A percentile compares a stretch with the other conserved stretches of the same genome.
Evolutionary conservation across 2,888 invertebrate genomes (phyloP).

Genomic region (Ptilodon capucinus): DNA sequence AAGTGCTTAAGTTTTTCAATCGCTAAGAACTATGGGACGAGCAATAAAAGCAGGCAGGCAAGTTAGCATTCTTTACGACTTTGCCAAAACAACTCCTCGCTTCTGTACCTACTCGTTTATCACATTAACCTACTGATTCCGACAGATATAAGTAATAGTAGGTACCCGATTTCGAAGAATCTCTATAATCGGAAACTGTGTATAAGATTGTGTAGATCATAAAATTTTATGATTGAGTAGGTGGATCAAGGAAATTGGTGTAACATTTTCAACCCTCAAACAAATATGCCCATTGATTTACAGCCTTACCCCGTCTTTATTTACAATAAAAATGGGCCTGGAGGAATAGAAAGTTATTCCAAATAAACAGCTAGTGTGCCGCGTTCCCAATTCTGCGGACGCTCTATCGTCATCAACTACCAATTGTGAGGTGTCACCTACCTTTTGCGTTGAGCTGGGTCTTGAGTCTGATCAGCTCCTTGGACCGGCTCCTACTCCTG

Average conservation of each 20-base stretch:
- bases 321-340: neutral
- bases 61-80: too few species aligned
- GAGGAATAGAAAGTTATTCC: neutral
- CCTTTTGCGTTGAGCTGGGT: slow-evolving; percentile 73
- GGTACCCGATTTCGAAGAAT: neutral
- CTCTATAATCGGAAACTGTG: neutral
- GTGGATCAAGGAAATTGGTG: neutral
- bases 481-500: slow-evolving; percentile 62
- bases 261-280: too few species aligned
- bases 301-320: too few species aligned
- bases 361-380: neutral
- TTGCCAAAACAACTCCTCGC: neutral
- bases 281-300: too few species aligned
- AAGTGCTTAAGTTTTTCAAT: too few species aligned
- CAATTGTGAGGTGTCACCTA: slow-evolving; percentile 24
- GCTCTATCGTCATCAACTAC: neutral
- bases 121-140: neutral
- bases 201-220: neutral
- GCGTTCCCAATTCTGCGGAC: neutral
- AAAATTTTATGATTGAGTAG: neutral
- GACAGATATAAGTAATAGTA: neutral
- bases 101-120: neutral
- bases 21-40: too few species aligned
- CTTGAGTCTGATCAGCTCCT: slow-evolving; percentile 63
- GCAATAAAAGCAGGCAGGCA: too few species aligned